Evolutionary conservation across 1,140 invertebrate species (phyloP).

Genomic region (Hormaphis cornu): DNA sequence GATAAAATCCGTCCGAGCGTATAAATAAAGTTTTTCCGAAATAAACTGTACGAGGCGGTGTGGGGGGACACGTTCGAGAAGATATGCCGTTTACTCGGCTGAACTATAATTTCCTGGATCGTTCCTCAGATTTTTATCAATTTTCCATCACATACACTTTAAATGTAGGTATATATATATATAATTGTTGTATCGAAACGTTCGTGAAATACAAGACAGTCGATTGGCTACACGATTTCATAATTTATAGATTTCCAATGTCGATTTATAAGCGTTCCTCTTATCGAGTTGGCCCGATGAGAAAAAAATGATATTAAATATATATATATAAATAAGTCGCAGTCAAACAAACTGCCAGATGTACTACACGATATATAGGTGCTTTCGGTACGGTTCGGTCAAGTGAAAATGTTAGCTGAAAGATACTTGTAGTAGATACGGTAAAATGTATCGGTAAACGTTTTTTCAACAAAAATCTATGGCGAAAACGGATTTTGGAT

Average conservation of each 20-base stretch:
- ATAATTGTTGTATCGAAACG: too few species aligned
- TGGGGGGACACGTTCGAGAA: not conserved
- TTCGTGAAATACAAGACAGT: not conserved
- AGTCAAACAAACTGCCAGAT: too few species aligned
- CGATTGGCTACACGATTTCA: not conserved
- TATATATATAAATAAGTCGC: not conserved
- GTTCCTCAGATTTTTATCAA: constrained; percentile 28
- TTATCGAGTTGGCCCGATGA: not conserved
- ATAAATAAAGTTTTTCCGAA: constrained; percentile 24
- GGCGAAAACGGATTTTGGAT: too few species aligned
- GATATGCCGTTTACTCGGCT: not conserved
- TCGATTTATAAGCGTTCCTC: not conserved
- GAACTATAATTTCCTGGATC: constrained; percentile 20
- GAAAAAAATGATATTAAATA: not conserved
- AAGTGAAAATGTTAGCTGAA: too few species aligned
- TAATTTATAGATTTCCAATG: not conserved
- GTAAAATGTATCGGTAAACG: too few species aligned
- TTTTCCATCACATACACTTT: not conserved
- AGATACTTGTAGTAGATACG: too few species aligned
- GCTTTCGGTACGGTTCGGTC: too few species aligned
- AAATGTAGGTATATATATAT: too few species aligned
- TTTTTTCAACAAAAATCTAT: too few species aligned
- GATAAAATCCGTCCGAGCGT: not conserved
- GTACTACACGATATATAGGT: too few species aligned
- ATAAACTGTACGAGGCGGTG: not conserved